Conservation (phyloP, 2,113 vertebrate species). For the Gallinago paraguaiae region DNA sequence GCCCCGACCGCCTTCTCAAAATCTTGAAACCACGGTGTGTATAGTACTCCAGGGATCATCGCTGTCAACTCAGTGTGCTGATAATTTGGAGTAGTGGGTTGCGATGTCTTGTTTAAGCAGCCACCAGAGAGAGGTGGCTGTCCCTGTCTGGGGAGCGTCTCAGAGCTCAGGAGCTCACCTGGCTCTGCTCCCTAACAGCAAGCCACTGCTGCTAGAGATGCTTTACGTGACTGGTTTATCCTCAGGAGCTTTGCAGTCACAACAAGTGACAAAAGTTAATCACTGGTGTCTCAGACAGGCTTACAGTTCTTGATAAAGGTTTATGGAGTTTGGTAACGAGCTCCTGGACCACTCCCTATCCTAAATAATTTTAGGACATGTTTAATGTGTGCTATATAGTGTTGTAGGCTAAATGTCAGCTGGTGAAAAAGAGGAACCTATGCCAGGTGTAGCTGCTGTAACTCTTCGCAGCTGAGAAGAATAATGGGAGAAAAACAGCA, state of each 20-base stretch:
- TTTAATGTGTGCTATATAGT: rapidly evolving
- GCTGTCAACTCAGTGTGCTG: background rate
- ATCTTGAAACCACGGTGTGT: rapidly evolving
- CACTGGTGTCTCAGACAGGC: background rate
- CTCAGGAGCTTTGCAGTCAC: background rate
- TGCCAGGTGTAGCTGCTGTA: background rate
- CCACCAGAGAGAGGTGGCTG: rapidly evolving
- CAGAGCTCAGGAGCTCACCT: background rate
- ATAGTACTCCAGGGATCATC: rapidly evolving
- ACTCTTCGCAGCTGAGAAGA: background rate
- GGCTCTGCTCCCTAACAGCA: background rate
- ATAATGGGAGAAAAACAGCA: background rate
- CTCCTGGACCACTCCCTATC: rapidly evolving
- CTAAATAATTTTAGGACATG: background rate
- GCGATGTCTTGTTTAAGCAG: rapidly evolving
- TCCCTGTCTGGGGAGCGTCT: rapidly evolving
- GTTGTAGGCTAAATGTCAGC: background rate
- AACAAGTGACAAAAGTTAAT: background rate
- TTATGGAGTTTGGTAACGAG: background rate
- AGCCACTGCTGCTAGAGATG: rapidly evolving
- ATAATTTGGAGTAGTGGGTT: rapidly evolving
- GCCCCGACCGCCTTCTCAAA: background rate
- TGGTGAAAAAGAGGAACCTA: background rate
- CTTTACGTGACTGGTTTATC: rapidly evolving
- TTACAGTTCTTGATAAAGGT: background rate